Evolutionary conservation across 2,888 invertebrate genomes (phyloP), one percentile per base, ranked within the genome.

Genomic region (Brachypalpus laphriformis): DNA sequence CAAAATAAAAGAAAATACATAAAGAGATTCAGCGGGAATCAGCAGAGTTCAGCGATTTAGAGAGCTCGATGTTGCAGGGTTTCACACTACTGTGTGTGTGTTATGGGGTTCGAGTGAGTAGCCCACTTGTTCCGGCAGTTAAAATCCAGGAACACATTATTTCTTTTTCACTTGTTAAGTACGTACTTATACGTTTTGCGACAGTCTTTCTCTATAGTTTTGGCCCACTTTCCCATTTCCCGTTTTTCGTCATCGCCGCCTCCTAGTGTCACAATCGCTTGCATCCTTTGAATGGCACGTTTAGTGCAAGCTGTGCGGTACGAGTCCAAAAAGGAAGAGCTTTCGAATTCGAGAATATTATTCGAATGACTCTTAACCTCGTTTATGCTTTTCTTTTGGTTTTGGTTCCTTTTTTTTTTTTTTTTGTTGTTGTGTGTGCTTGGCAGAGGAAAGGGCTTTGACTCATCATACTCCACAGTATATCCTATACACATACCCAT

Each of bases 311-410:
- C 51, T 42, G 34, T 31, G 59, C 31, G 22, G 47, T 51, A 4
- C 28, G 40, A 40, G 59, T 11, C 3, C 40, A 31, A 70, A 75
- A 70, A 57, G 57, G 16, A 51, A 51, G 45, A 31, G 49, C 56
- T 75, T 80, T 75, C 65, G 63, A 83, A 65, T 57, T 77, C 57
- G 61, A 74, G 78, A 83, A 83, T 74, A 63, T 80, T 68, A 83
- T 83, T 83, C 78, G 83, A 83, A 83, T 83, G 80, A 80, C 83
- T 80, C 80, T 80, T 83, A 83, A 83, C 83, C 83, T 57, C 68
- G 42, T 74, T 42, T 59, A 28, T 40, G 54, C 8, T 65, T 63
- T 71, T n/a, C 25, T 14, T 42, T 22, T 28, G 22, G 42, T 54
- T 71, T 20, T 20, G n/a, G 20, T 71, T 34, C 49, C 20, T 20